phyloP scores from a whole-genome alignment of 2,113 vertebrate species.

The Protomyctophum bolini region DNA sequence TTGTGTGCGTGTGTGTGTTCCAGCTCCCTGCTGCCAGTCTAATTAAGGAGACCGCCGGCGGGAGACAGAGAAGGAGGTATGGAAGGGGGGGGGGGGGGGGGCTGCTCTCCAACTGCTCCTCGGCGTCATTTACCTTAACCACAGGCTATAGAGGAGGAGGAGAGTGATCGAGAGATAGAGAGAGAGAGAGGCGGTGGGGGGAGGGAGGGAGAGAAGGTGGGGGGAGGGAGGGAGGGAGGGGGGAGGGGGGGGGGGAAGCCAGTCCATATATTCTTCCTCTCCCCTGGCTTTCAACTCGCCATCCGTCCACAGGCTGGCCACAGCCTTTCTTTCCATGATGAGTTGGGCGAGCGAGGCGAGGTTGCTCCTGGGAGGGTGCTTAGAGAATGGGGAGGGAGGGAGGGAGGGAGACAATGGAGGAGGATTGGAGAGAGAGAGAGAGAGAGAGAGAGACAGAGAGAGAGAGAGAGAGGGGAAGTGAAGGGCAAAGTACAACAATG shows the following conservation, averaged over 20 bases:
- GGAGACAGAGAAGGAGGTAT: background rate
- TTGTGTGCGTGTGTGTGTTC: background rate
- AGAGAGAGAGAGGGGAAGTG: background rate
- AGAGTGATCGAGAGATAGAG: background rate
- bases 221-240: background rate
- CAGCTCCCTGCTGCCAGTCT: slow-evolving; percentile 3
- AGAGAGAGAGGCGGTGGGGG: no score
- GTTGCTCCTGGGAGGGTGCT: background rate
- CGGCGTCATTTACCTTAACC: background rate
- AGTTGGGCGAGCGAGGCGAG: slow-evolving; percentile 2
- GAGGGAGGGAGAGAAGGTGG: no score
- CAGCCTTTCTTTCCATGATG: background rate
- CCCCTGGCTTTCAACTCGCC: background rate
- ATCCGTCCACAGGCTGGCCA: background rate
- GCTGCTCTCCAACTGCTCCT: background rate
- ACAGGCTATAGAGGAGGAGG: background rate
- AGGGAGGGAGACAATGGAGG: background rate
- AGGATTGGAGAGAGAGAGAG: background rate
- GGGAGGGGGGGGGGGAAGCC: background rate
- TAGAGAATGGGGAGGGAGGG: background rate
- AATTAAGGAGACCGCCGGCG: background rate
- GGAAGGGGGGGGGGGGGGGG: background rate
- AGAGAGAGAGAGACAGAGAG: background rate
- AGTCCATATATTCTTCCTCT: background rate
- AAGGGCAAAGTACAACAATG: no score